Conservation (phyloP, 2,888 invertebrate genomes). For the Cotesia congregata region DNA sequence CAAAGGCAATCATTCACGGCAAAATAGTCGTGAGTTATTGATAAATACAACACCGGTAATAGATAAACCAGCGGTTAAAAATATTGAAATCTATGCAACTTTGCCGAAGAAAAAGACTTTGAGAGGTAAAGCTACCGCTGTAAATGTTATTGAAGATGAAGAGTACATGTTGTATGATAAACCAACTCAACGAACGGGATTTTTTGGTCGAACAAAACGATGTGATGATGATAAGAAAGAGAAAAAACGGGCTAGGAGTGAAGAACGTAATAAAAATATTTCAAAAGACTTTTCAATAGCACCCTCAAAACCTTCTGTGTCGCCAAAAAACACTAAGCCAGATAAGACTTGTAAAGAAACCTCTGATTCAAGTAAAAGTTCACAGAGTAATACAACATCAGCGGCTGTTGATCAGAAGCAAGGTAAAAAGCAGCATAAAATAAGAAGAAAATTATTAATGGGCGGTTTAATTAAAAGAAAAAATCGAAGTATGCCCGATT, state of each 20-base stretch:
- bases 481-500: constrained; percentile 92
- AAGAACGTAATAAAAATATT: constrained; percentile 84
- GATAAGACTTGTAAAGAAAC: constrained; percentile 68
- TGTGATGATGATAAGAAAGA: constrained; percentile 79
- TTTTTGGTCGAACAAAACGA: constrained; percentile 78
- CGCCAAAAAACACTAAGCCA: constrained; percentile 67
- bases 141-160: constrained; percentile 81
- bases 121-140: constrained; percentile 75
- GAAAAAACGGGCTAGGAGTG: constrained; percentile 85
- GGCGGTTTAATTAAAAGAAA: constrained; percentile 90
- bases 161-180: constrained; percentile 78
- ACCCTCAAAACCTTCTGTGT: constrained; percentile 70
- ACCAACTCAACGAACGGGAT: constrained; percentile 79
- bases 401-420: constrained; percentile 76
- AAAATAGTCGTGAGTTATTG: constrained; percentile 76
- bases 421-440: constrained; percentile 92
- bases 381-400: constrained; percentile 35
- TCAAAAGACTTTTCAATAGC: constrained; percentile 81
- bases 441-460: constrained; percentile 88
- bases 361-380: constrained; percentile 71
- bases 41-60: constrained; percentile 59
- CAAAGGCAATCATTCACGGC: constrained; percentile 77
- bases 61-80: constrained; percentile 73
- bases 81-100: constrained; percentile 92
- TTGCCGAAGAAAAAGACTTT: constrained; percentile 87